Conservation (phyloP, 2,888 invertebrate genomes). For the Habroteleia sp. region DNA sequence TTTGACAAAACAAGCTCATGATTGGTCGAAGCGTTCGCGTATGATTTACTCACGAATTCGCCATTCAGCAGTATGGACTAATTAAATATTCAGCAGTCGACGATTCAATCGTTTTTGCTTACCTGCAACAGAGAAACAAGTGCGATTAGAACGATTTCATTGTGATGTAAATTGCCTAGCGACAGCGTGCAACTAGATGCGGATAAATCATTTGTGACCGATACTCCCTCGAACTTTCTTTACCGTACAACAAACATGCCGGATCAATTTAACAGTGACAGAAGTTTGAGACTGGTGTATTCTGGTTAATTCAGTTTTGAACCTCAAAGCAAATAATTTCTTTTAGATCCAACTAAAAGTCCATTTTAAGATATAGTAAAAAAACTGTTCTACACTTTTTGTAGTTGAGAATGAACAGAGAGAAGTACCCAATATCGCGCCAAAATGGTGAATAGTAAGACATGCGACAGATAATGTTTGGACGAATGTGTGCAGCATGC, state of each 20-base stretch:
- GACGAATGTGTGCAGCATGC: background rate
- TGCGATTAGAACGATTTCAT: constrained; percentile 29
- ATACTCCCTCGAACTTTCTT: constrained; percentile 45
- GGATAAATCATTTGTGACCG: constrained; percentile 42
- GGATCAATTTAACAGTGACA: constrained; percentile 16
- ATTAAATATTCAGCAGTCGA: constrained; percentile 43
- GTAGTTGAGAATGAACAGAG: too few species aligned
- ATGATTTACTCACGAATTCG: constrained; percentile 51
- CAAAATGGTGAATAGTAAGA: too few species aligned
- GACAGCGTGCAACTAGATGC: constrained; percentile 46
- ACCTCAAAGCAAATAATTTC: too few species aligned
- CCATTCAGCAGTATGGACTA: constrained; percentile 16
- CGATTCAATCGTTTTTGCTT: constrained; percentile 42
- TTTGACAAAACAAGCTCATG: background rate
- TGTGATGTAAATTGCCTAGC: constrained; percentile 26
- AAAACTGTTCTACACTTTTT: too few species aligned
- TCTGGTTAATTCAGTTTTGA: too few species aligned
- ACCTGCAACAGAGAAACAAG: constrained; percentile 57
- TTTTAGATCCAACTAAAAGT: too few species aligned
- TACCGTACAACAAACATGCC: constrained; percentile 35
- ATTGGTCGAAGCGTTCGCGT: constrained; percentile 9
- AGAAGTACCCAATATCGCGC: too few species aligned
- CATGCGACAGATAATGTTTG: background rate
- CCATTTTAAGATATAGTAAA: too few species aligned
- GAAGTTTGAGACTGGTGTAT: constrained; percentile 18